Base-by-base conservation (phyloP, 1,140 invertebrate species). In the Lordiphosa clarofinis region DNA sequence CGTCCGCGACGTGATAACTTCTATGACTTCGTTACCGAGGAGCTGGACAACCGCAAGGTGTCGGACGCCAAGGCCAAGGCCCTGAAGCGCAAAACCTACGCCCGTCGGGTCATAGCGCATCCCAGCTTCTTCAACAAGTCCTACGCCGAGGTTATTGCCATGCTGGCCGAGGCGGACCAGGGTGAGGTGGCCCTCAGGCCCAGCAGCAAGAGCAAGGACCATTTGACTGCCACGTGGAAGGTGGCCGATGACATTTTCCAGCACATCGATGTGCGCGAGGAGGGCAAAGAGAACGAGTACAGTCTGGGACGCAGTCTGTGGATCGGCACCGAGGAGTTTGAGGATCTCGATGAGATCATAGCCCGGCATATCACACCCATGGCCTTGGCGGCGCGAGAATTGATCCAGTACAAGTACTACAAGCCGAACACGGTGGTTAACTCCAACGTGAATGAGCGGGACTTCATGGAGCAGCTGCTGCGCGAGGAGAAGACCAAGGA, bases 261-360 rank as follows among this genome's bases (percentile, higher is more conserved):
- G 88, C 98, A 99, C 88, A 97, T 99, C 50, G 97, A 99, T 87
- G 94, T 99, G 0, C 90, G 93, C 19, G 99, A 99, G 90, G 94
- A 98, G 88, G 96, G 97, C 7, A 99, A 99, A 90, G 95, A 97
- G 78, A 99, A 99, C 88, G 94, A 94, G 0, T 99, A 99, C 87
- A 98, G 97, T 39, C 90, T 99, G 12, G 98, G 99, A 19, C 93
- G 94, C 66, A 89, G 68, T 40, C 90, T 99, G 0, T 95, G 94
- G 93, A 98, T 99, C 63, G 94, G 94, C 9, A 93, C 92, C 52
- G 95, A 96, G 79, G 96, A 98, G 79, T 99, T 98, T 90, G 98
- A 99, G 91, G 98, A 99, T 90, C 90, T 99, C 10, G 98, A 99
- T 90, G 98, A 99, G 94, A 99, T 99, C 42, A 96, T 99, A 35